Conservation (phyloP, 1,140 invertebrate species). For the Drosophila erecta region DNA sequence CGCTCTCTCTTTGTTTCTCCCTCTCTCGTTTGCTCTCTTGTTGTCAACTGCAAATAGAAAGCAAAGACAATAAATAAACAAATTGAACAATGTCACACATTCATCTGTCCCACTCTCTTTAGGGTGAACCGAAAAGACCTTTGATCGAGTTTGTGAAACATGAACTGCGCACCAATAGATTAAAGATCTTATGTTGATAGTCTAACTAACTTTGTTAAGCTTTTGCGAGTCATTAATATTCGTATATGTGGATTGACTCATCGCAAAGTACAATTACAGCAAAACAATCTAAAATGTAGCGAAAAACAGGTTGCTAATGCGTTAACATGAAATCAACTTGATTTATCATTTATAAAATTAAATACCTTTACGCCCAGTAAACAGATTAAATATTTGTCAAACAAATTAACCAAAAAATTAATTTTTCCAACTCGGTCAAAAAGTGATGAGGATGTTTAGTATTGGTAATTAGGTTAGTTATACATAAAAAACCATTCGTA, state of each 20-base stretch:
- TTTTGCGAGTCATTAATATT: neutral
- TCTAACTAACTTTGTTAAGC: neutral
- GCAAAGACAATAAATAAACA: slow-evolving; percentile 48
- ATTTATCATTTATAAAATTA: neutral
- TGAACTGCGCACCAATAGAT: neutral
- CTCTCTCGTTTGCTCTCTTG: slow-evolving; percentile 26
- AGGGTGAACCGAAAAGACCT: slow-evolving; percentile 10
- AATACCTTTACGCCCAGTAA: neutral
- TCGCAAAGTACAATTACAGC: neutral
- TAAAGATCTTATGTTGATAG: slow-evolving; percentile 10
- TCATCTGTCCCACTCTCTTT: neutral
- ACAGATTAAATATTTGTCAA: no score
- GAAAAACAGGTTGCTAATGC: neutral
- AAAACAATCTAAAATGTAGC: neutral
- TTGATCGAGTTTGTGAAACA: neutral
- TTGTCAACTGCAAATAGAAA: slow-evolving; percentile 72
- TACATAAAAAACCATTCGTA: no score
- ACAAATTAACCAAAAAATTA: no score
- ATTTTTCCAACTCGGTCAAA: no score
- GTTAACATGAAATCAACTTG: neutral
- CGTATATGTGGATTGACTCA: neutral
- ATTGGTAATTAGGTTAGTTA: no score
- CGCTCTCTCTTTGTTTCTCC: slow-evolving; percentile 12
- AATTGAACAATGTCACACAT: slow-evolving; percentile 54
- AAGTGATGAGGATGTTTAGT: no score